Conservation (phyloP, 2,797 vertebrate genomes). For the Falco columbarius region DNA sequence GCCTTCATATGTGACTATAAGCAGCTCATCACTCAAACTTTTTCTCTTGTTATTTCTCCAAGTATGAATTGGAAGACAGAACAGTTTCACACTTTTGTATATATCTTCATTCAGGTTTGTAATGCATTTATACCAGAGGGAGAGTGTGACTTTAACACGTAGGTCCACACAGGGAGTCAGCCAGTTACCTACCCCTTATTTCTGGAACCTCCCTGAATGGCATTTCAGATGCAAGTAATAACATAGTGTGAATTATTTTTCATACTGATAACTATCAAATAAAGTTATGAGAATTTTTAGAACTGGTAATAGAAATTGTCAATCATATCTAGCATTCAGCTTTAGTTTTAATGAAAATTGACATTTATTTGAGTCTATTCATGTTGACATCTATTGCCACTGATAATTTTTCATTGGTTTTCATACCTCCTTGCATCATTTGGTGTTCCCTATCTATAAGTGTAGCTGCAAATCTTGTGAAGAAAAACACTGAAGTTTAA, state of each 20-base stretch:
- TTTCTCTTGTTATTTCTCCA: not conserved
- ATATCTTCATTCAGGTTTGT: not conserved
- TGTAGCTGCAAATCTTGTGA: not conserved
- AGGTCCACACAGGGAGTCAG: not conserved
- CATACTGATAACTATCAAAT: not conserved
- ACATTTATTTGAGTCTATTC: not conserved
- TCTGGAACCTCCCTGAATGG: not conserved
- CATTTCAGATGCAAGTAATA: not conserved
- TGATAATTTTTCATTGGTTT: not conserved
- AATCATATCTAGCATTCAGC: not conserved
- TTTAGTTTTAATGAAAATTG: conserved; percentile 23
- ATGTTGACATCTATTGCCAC: not conserved
- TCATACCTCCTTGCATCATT: not conserved
- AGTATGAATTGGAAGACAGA: not conserved
- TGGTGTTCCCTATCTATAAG: not conserved
- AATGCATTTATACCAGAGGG: not conserved
- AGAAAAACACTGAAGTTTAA: not conserved
- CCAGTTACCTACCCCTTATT: not conserved
- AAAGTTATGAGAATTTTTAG: not conserved
- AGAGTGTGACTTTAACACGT: not conserved
- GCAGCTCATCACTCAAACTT: not conserved
- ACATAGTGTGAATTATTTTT: not conserved
- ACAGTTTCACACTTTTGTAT: not conserved
- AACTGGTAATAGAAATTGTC: not conserved
- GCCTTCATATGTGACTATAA: not conserved